Conservation (phyloP, 2,797 vertebrate species). For the Loris lydekkerianus region DNA sequence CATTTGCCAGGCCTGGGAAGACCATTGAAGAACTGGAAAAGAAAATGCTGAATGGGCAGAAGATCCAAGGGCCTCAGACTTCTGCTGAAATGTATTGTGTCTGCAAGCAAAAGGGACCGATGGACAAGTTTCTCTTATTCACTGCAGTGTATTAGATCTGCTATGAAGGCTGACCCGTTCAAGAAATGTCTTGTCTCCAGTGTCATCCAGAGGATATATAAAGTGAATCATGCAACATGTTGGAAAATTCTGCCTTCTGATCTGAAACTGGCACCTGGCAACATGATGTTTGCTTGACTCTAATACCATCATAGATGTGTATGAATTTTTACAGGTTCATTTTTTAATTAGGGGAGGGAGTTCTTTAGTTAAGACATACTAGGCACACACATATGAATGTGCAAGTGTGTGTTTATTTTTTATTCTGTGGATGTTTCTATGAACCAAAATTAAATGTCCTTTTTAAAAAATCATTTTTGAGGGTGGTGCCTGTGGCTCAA, state of each 20-base stretch:
- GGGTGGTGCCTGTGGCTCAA: no score
- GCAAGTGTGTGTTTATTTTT: slow-evolving; percentile 47
- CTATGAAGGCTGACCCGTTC: slow-evolving; percentile 92
- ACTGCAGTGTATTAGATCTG: slow-evolving; percentile 95
- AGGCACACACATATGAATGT: neutral
- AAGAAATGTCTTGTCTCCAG: slow-evolving; percentile 94
- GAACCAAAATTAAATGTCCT: slow-evolving; percentile 60
- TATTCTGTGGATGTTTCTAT: slow-evolving; percentile 72
- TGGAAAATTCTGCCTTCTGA: slow-evolving; percentile 60
- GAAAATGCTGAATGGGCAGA: no score
- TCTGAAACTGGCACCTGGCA: slow-evolving; percentile 65
- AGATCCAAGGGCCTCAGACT: no score
- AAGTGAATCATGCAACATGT: slow-evolving; percentile 48
- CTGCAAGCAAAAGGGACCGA: no score
- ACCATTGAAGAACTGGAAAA: no score
- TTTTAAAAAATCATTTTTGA: slow-evolving; percentile 19
- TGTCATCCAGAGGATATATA: slow-evolving; percentile 93
- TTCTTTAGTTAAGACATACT: slow-evolving; percentile 54
- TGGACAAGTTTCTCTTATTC: slow-evolving; percentile 92
- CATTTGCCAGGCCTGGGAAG: no score
- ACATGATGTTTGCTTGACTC: slow-evolving; percentile 56
- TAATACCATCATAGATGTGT: slow-evolving; percentile 40
- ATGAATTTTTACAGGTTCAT: neutral
- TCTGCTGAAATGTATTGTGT: no score
- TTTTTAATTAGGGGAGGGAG: neutral